These are phyloP conservation scores for Drosophila azteca DNA, from an alignment of 1,140 invertebrate species.

Conservation along the genomic window DNA sequence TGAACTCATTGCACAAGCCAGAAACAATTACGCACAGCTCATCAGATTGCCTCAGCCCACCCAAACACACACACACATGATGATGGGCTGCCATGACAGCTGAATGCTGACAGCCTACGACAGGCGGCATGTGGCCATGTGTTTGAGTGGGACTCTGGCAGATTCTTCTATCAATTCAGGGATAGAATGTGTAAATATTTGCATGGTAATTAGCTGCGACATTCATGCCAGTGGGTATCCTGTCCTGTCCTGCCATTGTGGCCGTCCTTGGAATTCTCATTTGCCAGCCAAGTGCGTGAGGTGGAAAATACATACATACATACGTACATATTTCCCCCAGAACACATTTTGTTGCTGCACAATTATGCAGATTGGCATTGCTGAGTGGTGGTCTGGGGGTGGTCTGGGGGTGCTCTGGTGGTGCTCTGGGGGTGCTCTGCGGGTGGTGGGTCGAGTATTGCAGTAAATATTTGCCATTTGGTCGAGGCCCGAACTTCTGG, in stretches of 20 bases:
- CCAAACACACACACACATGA: constrained; percentile 1
- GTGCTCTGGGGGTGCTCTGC: background rate
- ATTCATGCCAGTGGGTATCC: constrained; percentile 19
- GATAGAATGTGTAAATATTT: constrained; percentile 60
- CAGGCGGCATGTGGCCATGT: constrained; percentile 10
- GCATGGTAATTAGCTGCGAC: constrained; percentile 72
- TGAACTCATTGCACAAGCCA: constrained; percentile 24
- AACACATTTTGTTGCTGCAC: constrained; percentile 49
- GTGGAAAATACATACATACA: constrained; percentile 17
- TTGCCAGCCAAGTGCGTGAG: constrained; percentile 38
- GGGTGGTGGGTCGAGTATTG: constrained; percentile 35
- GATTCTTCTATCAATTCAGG: constrained; percentile 43
- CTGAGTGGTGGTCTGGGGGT: constrained; percentile 9
- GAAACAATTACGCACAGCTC: constrained; percentile 50
- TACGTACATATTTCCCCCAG: constrained; percentile 25
- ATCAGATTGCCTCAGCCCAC: constrained; percentile 25
- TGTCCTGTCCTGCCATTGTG: background rate
- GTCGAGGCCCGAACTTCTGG: constrained; percentile 48
- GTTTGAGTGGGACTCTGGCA: constrained; percentile 2
- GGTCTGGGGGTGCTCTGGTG: background rate
- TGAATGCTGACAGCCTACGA: constrained; percentile 46
- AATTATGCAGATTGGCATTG: constrained; percentile 75
- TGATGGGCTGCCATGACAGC: constrained; percentile 31
- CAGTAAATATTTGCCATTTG: constrained; percentile 66
- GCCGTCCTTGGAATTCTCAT: constrained; percentile 60